phyloP scores from a whole-genome alignment of 2,113 vertebrate species.

The Cariama cristata region DNA sequence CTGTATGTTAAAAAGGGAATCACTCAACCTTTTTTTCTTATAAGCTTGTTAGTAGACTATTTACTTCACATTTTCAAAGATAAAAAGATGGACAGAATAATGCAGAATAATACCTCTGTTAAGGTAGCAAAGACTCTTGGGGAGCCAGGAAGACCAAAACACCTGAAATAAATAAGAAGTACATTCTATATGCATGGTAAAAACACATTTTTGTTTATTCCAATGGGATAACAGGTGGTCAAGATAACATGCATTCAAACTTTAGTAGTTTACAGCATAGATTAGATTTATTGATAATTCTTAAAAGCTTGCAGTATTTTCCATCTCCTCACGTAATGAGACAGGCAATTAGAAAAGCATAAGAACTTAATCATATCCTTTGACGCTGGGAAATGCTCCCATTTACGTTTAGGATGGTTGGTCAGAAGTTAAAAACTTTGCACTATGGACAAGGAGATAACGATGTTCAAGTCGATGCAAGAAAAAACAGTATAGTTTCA shows the following conservation, averaged over 20 bases:
- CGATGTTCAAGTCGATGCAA: not conserved
- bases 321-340: not conserved
- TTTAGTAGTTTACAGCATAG: not conserved
- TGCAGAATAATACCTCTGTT: not conserved
- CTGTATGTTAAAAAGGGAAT: not conserved
- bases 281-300: not conserved
- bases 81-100: not conserved
- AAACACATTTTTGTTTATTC: not conserved
- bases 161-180: not conserved
- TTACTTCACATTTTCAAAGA: slow-evolving; percentile 5
- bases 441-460: not conserved
- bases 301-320: not conserved
- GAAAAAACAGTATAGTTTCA: not conserved
- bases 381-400: not conserved
- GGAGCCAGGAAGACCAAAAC: not conserved
- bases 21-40: not conserved
- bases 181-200: not conserved
- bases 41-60: not conserved
- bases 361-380: not conserved
- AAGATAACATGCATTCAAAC: not conserved
- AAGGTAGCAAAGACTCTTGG: not conserved
- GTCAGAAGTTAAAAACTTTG: not conserved
- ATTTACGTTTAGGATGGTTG: not conserved
- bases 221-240: not conserved
- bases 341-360: not conserved